Evolutionary conservation across 2,113 vertebrate genomes (phyloP), one percentile per base, ranked within the genome.

Genomic region (Lasiurus borealis): DNA sequence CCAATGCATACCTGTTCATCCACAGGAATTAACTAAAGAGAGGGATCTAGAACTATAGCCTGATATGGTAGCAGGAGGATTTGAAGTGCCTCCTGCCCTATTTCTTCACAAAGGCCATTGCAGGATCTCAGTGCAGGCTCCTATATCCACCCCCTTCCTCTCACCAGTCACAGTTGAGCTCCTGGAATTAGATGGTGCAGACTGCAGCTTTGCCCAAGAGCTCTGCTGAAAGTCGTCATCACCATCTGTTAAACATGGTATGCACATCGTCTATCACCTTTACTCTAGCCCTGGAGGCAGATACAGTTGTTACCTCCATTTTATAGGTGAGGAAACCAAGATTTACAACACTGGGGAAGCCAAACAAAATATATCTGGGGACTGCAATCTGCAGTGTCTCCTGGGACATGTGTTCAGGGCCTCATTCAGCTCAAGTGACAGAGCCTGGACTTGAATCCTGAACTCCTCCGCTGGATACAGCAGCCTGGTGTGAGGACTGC

Each of bases 101-200:
- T 36, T 59, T 89, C 85, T 34, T 50, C 15, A 0, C 12, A 16
- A 44, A 69, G 19, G 5, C 25, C 10, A 14, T 31, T 44, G 5
- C 5, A 69, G 71, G 69, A 8, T 31, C 25, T 40, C n/a, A 52
- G 12, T 34, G 21, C 59, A 5, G 6, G 18, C n/a, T 27, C 52
- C 36, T 3, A 0, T 52, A 48, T 57, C 54, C 27, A 82, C 13
- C 31, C 34, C 3, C 0, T 19, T 16, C 29, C 50, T 4, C 0
- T 19, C 13, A 0, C 25, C 12, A 19, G 9, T 6, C 21, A 29
- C 34, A 21, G 11, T 34, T 5, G 11, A 31, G 62, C 25, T 83
- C 7, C 31, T 1, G 0, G 18, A 36, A 52, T 44, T 31, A 40
- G 48, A n/a, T 15, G 36, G 50, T 68, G 29, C 18, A 21, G 27